These are phyloP conservation scores for Petrolisthes cinctipes DNA, from an alignment of 2,888 invertebrate genomes.

Conservation along the genomic window DNA sequence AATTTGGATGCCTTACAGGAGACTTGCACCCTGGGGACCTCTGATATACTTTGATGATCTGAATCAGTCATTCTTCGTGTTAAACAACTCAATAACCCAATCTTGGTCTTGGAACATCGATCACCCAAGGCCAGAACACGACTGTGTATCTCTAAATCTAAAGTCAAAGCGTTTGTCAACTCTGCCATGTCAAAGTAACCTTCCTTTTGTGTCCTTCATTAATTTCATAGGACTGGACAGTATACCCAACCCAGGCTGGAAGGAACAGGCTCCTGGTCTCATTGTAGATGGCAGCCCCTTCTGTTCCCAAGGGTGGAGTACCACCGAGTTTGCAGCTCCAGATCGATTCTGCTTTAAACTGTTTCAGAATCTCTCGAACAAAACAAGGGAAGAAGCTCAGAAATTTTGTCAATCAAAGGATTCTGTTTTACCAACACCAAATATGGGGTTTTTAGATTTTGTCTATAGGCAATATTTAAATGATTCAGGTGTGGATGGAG, in stretches of 20 bases:
- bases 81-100: too few relatives aligned
- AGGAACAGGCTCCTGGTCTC: neutral
- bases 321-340: neutral
- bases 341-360: constrained; percentile 14
- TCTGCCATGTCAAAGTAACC: neutral
- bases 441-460: constrained; percentile 52
- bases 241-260: constrained; percentile 3
- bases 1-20: constrained; percentile 35
- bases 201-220: constrained; percentile 30
- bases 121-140: constrained; percentile 20
- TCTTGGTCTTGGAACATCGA: constrained; percentile 23
- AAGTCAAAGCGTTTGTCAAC: constrained; percentile 10
- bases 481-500: neutral
- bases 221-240: neutral
- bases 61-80: too few relatives aligned
- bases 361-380: neutral
- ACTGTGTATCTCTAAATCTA: constrained; percentile 42
- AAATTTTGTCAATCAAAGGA: constrained; percentile 13
- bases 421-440: constrained; percentile 37
- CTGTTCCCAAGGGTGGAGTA: constrained; percentile 24
- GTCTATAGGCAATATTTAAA: constrained; percentile 27
- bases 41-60: constrained; percentile 8
- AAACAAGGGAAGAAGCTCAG: constrained; percentile 28
- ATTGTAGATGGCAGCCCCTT: neutral
- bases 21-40: constrained; percentile 23